These are phyloP conservation scores for Drosophila azteca DNA, from an alignment of 1,140 invertebrate species.

Conservation along the genomic window DNA sequence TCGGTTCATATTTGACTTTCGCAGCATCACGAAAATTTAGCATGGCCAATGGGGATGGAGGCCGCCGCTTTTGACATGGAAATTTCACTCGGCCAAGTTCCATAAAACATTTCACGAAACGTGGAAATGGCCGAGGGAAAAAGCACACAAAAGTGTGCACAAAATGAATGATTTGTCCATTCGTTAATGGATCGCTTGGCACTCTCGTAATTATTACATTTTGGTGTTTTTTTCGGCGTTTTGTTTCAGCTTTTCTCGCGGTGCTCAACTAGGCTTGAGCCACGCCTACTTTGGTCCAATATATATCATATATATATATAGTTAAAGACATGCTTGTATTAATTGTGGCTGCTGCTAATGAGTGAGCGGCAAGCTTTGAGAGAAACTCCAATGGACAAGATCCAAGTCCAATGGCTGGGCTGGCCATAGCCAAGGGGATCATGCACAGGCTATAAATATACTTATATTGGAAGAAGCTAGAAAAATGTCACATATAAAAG, in stretches of 20 bases:
- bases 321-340: constrained; percentile 1
- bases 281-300: constrained; percentile 26
- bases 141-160: too few relatives aligned
- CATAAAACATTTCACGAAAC: constrained; percentile 8
- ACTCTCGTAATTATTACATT: constrained; percentile 2
- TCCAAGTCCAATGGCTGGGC: too few relatives aligned
- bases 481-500: too few relatives aligned
- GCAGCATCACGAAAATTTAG: constrained; percentile 74
- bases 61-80: constrained; percentile 60
- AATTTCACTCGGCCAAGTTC: constrained; percentile 56
- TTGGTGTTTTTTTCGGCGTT: neutral
- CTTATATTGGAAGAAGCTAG: too few relatives aligned
- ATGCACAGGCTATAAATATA: too few relatives aligned
- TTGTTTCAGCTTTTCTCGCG: constrained; percentile 1
- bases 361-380: constrained; percentile 21
- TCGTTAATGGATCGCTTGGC: constrained; percentile 33
- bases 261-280: constrained; percentile 2
- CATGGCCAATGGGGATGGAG: constrained; percentile 64
- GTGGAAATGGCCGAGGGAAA: constrained; percentile 1
- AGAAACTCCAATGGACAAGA: constrained; percentile 1
- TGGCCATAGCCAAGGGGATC: too few relatives aligned
- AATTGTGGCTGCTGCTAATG: constrained; percentile 39
- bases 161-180: constrained; percentile 27
- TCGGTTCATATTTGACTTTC: constrained; percentile 64
- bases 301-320: constrained; percentile 5